These are phyloP conservation scores for Tiaroga cobitis DNA, from an alignment of 2,797 vertebrate genomes.

Conservation along the genomic window DNA sequence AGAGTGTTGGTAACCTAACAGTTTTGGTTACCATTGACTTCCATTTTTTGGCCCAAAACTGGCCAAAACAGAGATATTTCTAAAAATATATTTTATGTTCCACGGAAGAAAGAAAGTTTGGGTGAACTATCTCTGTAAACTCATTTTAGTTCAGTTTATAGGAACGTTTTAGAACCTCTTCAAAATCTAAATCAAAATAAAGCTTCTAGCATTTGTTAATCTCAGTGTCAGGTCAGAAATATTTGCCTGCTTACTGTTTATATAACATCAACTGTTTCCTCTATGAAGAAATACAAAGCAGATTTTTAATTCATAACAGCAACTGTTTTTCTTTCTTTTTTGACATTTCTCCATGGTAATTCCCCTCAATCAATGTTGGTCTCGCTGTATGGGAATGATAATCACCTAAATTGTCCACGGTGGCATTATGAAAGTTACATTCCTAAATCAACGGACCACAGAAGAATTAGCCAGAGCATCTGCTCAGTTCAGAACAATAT, in stretches of 20 bases:
- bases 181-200: not conserved
- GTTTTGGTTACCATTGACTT: not conserved
- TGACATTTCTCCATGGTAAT: slow-evolving; percentile 38
- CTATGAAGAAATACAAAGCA: slow-evolving; percentile 45
- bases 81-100: not conserved
- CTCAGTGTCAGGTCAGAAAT: slow-evolving; percentile 13
- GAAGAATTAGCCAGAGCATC: slow-evolving; percentile 11
- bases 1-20: not conserved
- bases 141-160: slow-evolving; percentile 9
- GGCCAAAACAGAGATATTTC: not conserved
- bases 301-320: slow-evolving; percentile 53
- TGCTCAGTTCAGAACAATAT: slow-evolving; percentile 11
- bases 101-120: not conserved
- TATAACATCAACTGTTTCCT: slow-evolving; percentile 36
- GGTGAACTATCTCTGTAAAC: not conserved
- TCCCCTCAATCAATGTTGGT: slow-evolving; percentile 26
- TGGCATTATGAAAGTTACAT: slow-evolving; percentile 34
- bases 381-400: slow-evolving; percentile 19
- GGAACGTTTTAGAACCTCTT: not conserved
- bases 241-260: slow-evolving; percentile 42
- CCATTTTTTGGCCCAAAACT: not conserved
- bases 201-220: slow-evolving; percentile 21
- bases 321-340: slow-evolving; percentile 36
- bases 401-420: slow-evolving; percentile 20
- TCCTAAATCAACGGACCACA: slow-evolving; percentile 38